Evolutionary conservation across 2,113 vertebrate species (phyloP).

Genomic region (Python bivittatus): DNA sequence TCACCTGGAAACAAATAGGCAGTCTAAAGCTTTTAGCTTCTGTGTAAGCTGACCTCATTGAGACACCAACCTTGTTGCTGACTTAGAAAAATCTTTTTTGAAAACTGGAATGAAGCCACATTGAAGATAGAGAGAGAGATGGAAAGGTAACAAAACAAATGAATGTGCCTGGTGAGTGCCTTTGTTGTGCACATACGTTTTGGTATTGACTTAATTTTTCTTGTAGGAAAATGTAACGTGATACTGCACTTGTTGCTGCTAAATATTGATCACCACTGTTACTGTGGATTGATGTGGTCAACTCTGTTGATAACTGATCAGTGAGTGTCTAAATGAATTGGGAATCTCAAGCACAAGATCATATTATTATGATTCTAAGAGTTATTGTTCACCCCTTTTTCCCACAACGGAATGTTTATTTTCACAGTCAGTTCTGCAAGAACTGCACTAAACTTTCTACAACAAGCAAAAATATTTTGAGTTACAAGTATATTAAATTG

Average conservation of each 20-base stretch:
- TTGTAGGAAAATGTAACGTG: background rate
- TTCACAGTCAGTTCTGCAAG: background rate
- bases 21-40: background rate
- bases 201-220: background rate
- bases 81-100: background rate
- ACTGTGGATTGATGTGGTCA: background rate
- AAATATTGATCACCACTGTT: background rate
- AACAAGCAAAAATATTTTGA: background rate
- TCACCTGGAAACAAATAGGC: background rate
- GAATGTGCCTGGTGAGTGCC: background rate
- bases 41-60: background rate
- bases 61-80: background rate
- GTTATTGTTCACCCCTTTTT: background rate
- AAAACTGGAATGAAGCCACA: background rate
- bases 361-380: background rate
- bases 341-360: background rate
- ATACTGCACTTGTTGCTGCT: background rate
- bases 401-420: background rate
- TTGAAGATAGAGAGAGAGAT: background rate
- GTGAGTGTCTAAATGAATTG: background rate
- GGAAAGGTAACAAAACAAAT: background rate
- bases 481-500: background rate
- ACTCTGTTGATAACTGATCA: background rate
- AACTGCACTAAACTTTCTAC: background rate
- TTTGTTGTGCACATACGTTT: background rate